A percentile compares a stretch with the other conserved stretches of the same genome.
phyloP scores from a whole-genome alignment of 1,140 invertebrate species.

The Tetramorium alpestre region DNA sequence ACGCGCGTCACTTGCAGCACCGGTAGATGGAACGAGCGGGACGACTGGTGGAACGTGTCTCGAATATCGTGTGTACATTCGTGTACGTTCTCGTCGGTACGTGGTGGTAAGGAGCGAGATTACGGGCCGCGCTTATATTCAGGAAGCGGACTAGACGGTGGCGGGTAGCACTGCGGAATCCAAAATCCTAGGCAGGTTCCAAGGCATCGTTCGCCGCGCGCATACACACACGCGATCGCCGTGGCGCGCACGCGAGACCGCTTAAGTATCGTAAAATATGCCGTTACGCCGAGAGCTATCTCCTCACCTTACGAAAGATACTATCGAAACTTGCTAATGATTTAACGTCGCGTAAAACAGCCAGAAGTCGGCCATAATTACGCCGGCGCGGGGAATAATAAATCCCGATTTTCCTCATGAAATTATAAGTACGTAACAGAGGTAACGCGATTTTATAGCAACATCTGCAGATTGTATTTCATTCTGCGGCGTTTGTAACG shows the following conservation, averaged over 20 bases:
- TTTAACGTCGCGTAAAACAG: constrained; percentile 28
- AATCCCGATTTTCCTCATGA: background rate
- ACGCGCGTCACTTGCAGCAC: background rate
- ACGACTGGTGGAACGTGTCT: constrained; percentile 46
- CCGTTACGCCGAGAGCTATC: constrained; percentile 20
- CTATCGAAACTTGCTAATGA: constrained; percentile 32
- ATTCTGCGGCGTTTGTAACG: background rate
- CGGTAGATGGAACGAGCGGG: constrained; percentile 1
- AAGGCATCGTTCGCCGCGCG: constrained; percentile 11
- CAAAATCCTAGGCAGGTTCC: constrained; percentile 55
- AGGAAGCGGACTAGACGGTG: constrained; percentile 34
- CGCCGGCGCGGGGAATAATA: constrained; percentile 13
- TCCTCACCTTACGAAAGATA: background rate
- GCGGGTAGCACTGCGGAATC: constrained; percentile 29
- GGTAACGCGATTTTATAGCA: background rate
- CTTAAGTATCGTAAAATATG: constrained; percentile 43
- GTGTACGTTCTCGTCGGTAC: constrained; percentile 1
- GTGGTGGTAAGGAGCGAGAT: constrained; percentile 46
- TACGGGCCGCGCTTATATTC: constrained; percentile 44
- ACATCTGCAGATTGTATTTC: background rate
- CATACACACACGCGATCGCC: constrained; percentile 1
- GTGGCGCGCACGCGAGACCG: constrained; percentile 36
- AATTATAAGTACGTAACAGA: background rate
- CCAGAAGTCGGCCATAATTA: constrained; percentile 32
- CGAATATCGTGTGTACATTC: constrained; percentile 40